These are phyloP conservation scores for Chrysolina haemoptera DNA, from an alignment of 2,888 invertebrate genomes.

Conservation along the genomic window DNA sequence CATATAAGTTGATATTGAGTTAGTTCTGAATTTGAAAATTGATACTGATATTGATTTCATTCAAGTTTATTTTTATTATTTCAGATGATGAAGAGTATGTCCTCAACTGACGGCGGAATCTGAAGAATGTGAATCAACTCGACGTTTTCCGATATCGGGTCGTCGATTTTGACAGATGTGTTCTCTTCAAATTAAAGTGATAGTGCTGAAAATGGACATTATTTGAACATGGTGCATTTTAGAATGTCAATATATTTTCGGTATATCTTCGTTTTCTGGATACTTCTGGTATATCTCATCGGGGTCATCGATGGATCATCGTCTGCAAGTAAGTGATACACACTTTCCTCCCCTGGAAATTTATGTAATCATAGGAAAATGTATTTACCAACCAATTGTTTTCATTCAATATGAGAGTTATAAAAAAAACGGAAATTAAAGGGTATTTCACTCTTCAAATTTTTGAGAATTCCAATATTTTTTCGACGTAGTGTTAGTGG, in stretches of 20 bases:
- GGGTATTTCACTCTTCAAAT: no score
- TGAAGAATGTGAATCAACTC: neutral
- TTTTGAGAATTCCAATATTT: no score
- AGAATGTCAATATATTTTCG: constrained; percentile 42
- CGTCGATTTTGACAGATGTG: neutral
- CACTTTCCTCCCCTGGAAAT: no score
- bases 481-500: no score
- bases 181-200: neutral
- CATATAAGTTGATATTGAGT: no score
- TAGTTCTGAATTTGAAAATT: no score
- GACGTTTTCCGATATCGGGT: neutral
- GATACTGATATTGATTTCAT: no score
- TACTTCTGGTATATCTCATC: constrained; percentile 28
- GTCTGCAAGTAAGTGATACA: constrained; percentile 11
- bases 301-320: constrained; percentile 15
- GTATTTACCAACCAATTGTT: no score
- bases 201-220: constrained; percentile 36
- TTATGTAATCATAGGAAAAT: no score
- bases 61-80: neutral
- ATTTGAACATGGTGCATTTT: constrained; percentile 33
- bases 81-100: neutral
- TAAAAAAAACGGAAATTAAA: no score
- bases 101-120: neutral
- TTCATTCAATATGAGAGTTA: no score
- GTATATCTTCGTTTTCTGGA: constrained; percentile 32